Base-by-base conservation (phyloP, 2,113 vertebrate species). In the Aphelocoma coerulescens region DNA sequence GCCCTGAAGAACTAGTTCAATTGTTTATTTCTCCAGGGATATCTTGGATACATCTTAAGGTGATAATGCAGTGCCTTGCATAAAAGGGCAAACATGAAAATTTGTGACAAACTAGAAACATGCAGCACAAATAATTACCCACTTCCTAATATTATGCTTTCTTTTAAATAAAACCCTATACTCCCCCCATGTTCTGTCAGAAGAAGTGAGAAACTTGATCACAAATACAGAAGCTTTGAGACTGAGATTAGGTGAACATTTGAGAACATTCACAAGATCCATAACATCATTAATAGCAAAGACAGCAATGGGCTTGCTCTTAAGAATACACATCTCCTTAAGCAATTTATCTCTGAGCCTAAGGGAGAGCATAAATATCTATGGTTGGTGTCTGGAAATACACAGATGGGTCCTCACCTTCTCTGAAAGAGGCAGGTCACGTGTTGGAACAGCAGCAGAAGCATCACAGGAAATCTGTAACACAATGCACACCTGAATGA, bases 21-120 rank as follows among this genome's bases (percentile, higher is more conserved):
- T 24, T 43, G 19, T 67, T 66, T 37, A 35, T 54, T 67, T 72
- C 27, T 67, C 33, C 37, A 49, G 33, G 18, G 35, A 37, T 28
- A 33, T 58, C 61, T 72, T 46, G 49, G 48, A 58, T 72, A 65
- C 55, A 17, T 20, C 26, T 68, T 54, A 71, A 44, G 5, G 30
- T 8, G 2, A 6, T 68, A 65, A 68, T 0, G 0, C 32, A 76
- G 13, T 55, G 33, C 39, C 75, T 80, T 5, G 1, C 15, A 3
- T 35, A 46, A 67, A 79, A 72, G 43, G 28, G 32, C n/a, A 75
- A 67, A 32, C 44, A 43, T 20, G 28, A 44, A 85, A 65, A 81
- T 43, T 15, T 66, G 32, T 55, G 27, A 57, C 26, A 46, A 48
- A 57, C 12, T 51, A 74, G 55, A 69, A 88, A 57, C 20, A 65